Base-by-base conservation (phyloP, 30 jellyfish, hydroid and myxozoan genomes). In the Calvadosia cruxmelitensis region DNA sequence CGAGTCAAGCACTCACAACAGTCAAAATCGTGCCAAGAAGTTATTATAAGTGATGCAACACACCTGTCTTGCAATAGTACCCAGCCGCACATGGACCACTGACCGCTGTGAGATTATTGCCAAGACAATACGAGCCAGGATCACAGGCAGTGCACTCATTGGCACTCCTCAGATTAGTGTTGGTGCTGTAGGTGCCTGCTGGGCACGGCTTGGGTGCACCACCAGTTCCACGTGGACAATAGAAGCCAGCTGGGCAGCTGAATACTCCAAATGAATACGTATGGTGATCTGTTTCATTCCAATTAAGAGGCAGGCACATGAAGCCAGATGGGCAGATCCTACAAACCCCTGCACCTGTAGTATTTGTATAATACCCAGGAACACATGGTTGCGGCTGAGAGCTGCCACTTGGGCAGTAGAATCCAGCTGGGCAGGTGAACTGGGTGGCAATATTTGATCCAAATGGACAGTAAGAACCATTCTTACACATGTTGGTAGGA, bases 381-480 rank as follows among this genome's bases (percentile, higher is more conserved):
- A 15, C 30, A 77, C 99, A 91, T 1, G 99, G 94, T 35, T 91
- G 83, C 7, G 99, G 99, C 7, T 52, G 15, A n/a, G 84, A 64
- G 61, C 94, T 82, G 3, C 99, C 99, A 42, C 74, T 63, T 3
- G 95, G 99, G 33, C 99, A 91, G 63, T 91, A 92, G 80, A 91
- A 91, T 15, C 99, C 99, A 50, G 74, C 63, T 2, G 95, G 94
- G 72, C 99, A 91, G 0, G 92, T 72, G 64, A 67, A 34, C 27
- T 84, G 95, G 2, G 92, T 70, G n/a, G 95, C 92, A 31, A 63
- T 72, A 31, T 53, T 66, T 7, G 96, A 83, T 25, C 99, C 99
- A 49, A 86, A 53, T 1, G 99, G 99, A 65, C 99, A 91, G 68
- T 91, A 91, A 1, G 94, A 75, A 53, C 99, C 99, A 66, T 93